phyloP scores from a whole-genome alignment of 1,140 invertebrate genomes.

The Cydia fagiglandana region DNA sequence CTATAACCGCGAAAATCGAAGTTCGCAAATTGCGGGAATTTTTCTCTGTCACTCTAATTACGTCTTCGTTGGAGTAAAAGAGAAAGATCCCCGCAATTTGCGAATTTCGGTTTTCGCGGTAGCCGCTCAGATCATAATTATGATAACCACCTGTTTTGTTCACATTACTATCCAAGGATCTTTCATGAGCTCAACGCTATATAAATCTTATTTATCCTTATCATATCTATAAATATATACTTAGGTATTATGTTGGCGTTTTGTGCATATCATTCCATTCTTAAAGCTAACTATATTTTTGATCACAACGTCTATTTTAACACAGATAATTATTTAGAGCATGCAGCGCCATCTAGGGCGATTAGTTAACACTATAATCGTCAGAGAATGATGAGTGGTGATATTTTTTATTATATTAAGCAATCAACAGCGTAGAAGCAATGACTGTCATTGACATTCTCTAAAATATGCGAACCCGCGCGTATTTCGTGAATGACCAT shows the following conservation, averaged over 20 bases:
- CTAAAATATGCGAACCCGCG: too few species aligned
- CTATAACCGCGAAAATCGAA: too few species aligned
- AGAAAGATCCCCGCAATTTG: too few species aligned
- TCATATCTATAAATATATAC: slow-evolving; percentile 7
- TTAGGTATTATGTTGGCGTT: slow-evolving; percentile 25
- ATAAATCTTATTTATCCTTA: not conserved
- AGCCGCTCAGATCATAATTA: too few species aligned
- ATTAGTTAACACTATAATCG: not conserved
- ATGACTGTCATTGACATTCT: too few species aligned
- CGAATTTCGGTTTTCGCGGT: too few species aligned
- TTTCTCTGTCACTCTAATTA: too few species aligned
- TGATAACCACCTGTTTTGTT: not conserved
- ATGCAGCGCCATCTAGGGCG: slow-evolving; percentile 20
- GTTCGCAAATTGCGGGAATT: too few species aligned
- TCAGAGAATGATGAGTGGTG: not conserved
- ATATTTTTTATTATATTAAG: too few species aligned
- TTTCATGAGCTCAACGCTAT: not conserved
- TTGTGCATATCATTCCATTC: slow-evolving; percentile 35
- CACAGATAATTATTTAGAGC: slow-evolving; percentile 21
- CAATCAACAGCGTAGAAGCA: too few species aligned
- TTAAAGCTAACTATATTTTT: slow-evolving; percentile 39
- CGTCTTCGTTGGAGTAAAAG: too few species aligned
- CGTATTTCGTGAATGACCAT: too few species aligned
- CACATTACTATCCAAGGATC: not conserved
- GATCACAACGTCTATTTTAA: slow-evolving; percentile 35